These are phyloP conservation scores for Sipha maydis DNA, from an alignment of 2,888 invertebrate genomes.

Conservation along the genomic window DNA sequence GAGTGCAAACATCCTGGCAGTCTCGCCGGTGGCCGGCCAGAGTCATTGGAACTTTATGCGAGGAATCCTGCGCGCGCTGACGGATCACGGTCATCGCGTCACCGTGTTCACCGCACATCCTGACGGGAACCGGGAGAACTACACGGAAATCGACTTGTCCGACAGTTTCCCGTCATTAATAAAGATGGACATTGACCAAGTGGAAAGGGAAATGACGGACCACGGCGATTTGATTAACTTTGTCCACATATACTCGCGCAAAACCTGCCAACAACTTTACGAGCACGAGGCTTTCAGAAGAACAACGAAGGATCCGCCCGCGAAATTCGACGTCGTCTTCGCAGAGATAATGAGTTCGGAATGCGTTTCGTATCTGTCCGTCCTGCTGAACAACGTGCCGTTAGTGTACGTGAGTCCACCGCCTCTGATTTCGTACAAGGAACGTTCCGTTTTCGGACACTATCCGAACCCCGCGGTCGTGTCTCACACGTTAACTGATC, in stretches of 20 bases:
- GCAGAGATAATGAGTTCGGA: neutral
- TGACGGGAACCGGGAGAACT: neutral
- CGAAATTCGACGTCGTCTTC: neutral
- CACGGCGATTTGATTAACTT: neutral
- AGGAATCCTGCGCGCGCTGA: constrained; percentile 64
- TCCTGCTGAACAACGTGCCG: neutral
- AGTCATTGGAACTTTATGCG: constrained; percentile 66
- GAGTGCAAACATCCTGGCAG: neutral
- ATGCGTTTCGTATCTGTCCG: neutral
- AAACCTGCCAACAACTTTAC: neutral
- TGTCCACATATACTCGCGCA: neutral
- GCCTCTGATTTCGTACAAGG: neutral
- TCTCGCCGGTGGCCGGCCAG: constrained; percentile 53
- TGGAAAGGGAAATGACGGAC: neutral
- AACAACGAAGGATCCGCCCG: neutral
- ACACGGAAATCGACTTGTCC: constrained; percentile 55
- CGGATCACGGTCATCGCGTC: constrained; percentile 65
- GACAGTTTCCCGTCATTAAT: neutral
- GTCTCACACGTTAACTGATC: neutral
- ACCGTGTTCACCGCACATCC: constrained; percentile 65
- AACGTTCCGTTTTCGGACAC: neutral
- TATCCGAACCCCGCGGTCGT: neutral
- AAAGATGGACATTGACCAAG: neutral
- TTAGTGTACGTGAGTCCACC: neutral
- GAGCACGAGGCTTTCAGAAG: neutral